Base-by-base conservation (phyloP, 2,113 vertebrate species). In the Salvelinus fontinalis region DNA sequence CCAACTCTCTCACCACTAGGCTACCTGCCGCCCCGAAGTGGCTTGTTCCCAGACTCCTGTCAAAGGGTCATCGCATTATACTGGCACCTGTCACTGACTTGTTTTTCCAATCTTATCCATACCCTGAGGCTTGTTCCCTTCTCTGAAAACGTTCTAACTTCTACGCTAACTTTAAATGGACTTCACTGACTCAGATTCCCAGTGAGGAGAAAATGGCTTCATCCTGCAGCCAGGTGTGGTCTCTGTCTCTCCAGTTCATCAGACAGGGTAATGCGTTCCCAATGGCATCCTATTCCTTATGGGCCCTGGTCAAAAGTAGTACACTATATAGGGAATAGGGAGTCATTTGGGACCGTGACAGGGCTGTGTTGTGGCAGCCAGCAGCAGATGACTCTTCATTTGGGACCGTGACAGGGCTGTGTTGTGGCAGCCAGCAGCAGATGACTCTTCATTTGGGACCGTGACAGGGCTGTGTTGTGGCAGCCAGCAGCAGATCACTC, bases 171-270 rank as follows among this genome's bases (percentile, higher is more conserved):
- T 39, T 67, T 5, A 34, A 31, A 68, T 31, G 27, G 14, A n/a
- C 79, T n/a, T 71, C 9, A 1, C 24, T 29, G 62, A 24, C 6
- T 39, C 64, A 18, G 2, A 60, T 74, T 79, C 75, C 11, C 74
- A 34, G 77, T 81, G 70, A 49, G 7, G 51, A 29, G 12, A 79
- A 66, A 78, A 24, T 79, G 22, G 2, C 65, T 31, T 27, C 4
- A 3, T 66, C 16, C 34, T 26, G 2, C 9, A 65, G n/a, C 14
- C 44, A 9, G 26, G 27, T 27, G 13, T n/a, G 57, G n/a, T 60
- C 49, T 51, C 14, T 51, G 13, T 51, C 49, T 51, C n/a, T 4
- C 49, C 51, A 54, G 14, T 60, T 18, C 20, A 60, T n/a, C 16
- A 18, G 57, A 18, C 57, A 7, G 57, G 57, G 4, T 12, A 13